Evolutionary conservation across 2,113 vertebrate species (phyloP).

Genomic region (Pungitius pungitius): DNA sequence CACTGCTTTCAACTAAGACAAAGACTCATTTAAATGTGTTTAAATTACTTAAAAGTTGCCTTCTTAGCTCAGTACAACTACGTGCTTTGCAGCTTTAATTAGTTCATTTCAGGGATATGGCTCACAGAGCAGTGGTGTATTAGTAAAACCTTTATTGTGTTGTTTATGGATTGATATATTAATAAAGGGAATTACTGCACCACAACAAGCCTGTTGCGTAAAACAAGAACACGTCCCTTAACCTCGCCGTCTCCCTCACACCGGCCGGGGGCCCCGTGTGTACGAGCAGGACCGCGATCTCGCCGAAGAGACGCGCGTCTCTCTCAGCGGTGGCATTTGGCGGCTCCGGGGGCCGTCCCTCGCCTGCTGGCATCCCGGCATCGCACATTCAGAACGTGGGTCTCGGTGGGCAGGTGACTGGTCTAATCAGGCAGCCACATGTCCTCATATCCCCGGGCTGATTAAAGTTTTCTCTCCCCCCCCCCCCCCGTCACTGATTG

Average conservation of each 20-base stretch:
- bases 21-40: too few relatives aligned
- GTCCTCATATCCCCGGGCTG: constrained; percentile 62
- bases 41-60: too few relatives aligned
- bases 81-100: too few relatives aligned
- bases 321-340: constrained; percentile 41
- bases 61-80: too few relatives aligned
- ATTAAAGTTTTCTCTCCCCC: constrained; percentile 50
- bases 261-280: not conserved
- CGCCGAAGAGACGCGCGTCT: constrained; percentile 48
- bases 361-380: constrained; percentile 58
- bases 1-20: too few relatives aligned
- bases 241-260: constrained; percentile 26
- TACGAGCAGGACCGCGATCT: constrained; percentile 44
- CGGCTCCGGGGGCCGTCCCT: constrained; percentile 22
- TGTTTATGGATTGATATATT: too few relatives aligned
- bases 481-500: constrained; percentile 55
- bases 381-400: constrained; percentile 71
- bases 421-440: constrained; percentile 73
- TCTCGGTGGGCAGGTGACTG: constrained; percentile 73
- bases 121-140: too few relatives aligned
- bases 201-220: constrained; percentile 36
- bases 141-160: too few relatives aligned
- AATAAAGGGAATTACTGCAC: not conserved
- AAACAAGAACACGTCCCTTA: constrained; percentile 15
- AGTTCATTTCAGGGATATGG: too few relatives aligned